Evolutionary conservation across 2,113 vertebrate species (phyloP).

Genomic region (Forbesichthys papilliferus): DNA sequence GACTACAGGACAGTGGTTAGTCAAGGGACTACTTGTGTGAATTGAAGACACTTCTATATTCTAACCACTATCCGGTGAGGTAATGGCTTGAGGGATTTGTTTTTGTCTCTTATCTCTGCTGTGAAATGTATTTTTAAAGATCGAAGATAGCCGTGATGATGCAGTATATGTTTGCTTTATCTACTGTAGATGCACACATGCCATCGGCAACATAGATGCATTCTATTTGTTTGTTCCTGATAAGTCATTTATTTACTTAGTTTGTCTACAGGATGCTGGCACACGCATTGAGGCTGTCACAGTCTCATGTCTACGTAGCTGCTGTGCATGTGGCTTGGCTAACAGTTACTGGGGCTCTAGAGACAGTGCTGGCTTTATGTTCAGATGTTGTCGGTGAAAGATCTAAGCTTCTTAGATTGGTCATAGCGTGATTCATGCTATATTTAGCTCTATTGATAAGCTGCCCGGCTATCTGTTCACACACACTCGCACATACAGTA

Average conservation of each 20-base stretch:
- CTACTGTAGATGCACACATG: not conserved
- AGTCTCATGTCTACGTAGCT: no score
- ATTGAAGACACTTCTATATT: slow-evolving; percentile 42
- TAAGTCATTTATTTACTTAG: no score
- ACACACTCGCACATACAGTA: not conserved
- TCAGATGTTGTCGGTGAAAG: not conserved
- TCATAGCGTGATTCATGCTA: not conserved
- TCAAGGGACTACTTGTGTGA: slow-evolving; percentile 56
- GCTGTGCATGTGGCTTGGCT: not conserved
- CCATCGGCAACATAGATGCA: not conserved
- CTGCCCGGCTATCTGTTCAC: not conserved
- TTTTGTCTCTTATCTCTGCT: not conserved
- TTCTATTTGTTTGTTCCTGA: not conserved
- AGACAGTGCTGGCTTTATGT: not conserved
- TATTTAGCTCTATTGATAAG: slow-evolving; percentile 6
- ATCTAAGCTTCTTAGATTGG: not conserved
- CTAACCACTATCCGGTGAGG: slow-evolving; percentile 14
- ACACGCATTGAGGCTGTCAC: not conserved
- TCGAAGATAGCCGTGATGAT: not conserved
- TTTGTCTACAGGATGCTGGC: not conserved
- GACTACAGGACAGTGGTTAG: slow-evolving; percentile 40
- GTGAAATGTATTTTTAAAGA: not conserved
- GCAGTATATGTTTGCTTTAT: not conserved
- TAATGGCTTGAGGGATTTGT: slow-evolving; percentile 33
- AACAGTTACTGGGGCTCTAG: not conserved